Base-by-base conservation (phyloP, 2,888 invertebrate species). In the Drosophila pegasa region DNA sequence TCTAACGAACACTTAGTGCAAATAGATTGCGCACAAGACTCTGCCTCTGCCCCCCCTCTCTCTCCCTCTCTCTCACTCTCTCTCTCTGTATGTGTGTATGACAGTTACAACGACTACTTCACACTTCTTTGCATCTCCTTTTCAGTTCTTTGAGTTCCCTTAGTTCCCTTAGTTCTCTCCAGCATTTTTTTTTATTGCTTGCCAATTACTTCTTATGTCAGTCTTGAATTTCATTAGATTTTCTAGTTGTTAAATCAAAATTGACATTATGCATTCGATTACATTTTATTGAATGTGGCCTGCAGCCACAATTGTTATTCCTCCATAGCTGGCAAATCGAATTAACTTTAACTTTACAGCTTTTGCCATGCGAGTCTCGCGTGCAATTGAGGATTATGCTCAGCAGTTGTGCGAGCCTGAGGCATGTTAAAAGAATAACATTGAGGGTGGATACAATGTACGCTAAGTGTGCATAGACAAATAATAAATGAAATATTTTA, bases 1-100 rank as follows among this genome's bases (percentile, higher is more conserved):
- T 85, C 87, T 85, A 87, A 85, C 87, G 85, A 85, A 85, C 84
- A 86, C 80, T 87, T 87, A 80, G 77, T 77, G 78, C 80, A 86
- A 84, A 84, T 84, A 83, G 80, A 85, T 85, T 85, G 70, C 68
- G 75, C 65, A 59, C 52, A 35, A 65, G 60, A 56, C 40, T 20
- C 9, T 22, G 1, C 25, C n/a, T 58, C 27, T 47, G 16, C n/a
- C n/a, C n/a, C n/a, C n/a, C 25, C n/a, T 18, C 3, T 25, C 43
- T 43, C 8, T 5, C 38, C 16, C 5, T 31, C 3, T 31, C 16
- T 57, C 14, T 51, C 9, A 38, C n/a, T 31, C 10, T 25, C 8
- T 9, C 16, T 12, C 22, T 31, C 31, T 33, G 29, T 51, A 27
- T 64, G 41, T 69, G 52, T 41, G 48, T 33, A 33, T 41, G 54